Percentiles rank a stretch among this genome's conserved stretches.
Conservation (phyloP, 2,113 vertebrate genomes). For the Otus sunia region DNA sequence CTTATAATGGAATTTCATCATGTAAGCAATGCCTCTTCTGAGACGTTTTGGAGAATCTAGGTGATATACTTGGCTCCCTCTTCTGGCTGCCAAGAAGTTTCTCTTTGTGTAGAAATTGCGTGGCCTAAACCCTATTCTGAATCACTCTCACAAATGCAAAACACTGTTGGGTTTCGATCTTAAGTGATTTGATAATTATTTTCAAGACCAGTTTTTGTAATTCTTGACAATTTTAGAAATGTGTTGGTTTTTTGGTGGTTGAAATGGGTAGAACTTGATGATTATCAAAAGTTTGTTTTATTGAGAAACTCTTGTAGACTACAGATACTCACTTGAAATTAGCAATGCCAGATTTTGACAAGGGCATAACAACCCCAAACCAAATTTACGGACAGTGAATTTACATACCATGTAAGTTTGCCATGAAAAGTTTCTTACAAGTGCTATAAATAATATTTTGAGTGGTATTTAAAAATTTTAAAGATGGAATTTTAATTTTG, state of each 20-base stretch:
- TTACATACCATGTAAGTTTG: neutral
- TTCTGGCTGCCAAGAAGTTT: neutral
- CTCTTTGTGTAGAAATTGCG: neutral
- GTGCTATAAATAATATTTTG: neutral
- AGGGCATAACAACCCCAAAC: neutral
- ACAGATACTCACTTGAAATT: neutral
- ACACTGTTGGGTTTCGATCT: neutral
- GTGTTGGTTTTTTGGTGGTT: neutral
- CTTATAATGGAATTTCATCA: neutral
- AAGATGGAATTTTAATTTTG: neutral
- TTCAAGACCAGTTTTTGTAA: neutral
- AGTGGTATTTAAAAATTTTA: neutral
- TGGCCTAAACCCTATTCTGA: neutral
- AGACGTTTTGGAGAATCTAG: neutral
- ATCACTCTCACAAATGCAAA: neutral
- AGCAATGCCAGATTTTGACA: neutral
- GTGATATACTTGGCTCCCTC: neutral
- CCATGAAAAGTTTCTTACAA: neutral
- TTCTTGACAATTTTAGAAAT: neutral
- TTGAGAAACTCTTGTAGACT: neutral
- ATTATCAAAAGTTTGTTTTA: neutral
- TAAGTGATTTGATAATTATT: neutral
- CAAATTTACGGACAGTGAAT: neutral
- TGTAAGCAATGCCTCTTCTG: rapidly evolving
- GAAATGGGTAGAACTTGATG: neutral